These are phyloP conservation scores for Cheilosia pagana DNA, from an alignment of 2,888 invertebrate species.

Conservation along the genomic window DNA sequence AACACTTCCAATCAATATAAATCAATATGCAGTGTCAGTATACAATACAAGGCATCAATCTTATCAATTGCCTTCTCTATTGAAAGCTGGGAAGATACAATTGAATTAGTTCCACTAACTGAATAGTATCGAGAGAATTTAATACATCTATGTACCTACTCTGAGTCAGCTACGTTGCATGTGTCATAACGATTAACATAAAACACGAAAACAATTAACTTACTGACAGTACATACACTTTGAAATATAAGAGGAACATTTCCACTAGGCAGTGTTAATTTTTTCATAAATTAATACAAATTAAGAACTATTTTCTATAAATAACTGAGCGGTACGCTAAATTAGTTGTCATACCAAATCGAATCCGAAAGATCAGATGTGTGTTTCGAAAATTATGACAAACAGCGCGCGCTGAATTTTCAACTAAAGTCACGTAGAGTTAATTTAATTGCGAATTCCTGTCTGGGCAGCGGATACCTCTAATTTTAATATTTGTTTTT, in stretches of 20 bases:
- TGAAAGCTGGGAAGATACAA: conserved; percentile 23
- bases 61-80: conserved; percentile 22
- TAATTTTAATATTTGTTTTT: not conserved
- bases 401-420: not conserved
- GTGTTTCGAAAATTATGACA: conserved; percentile 34
- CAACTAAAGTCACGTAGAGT: conserved; percentile 36
- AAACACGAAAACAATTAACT: not conserved
- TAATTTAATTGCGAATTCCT: conserved; percentile 48
- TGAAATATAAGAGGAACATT: no score
- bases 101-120: conserved; percentile 40
- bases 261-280: not conserved
- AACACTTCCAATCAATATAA: conserved; percentile 19
- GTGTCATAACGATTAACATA: conserved; percentile 1
- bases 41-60: conserved; percentile 10
- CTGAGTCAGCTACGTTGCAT: conserved; percentile 24
- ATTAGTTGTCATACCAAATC: not conserved
- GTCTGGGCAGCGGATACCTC: conserved; percentile 12
- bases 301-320: conserved; percentile 26
- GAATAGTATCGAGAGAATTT: conserved; percentile 12
- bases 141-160: not conserved
- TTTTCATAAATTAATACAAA: conserved; percentile 3
- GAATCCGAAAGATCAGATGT: conserved; percentile 14
- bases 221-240: not conserved
- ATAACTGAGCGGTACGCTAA: conserved; percentile 14
- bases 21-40: not conserved